Conservation (phyloP, 2,888 invertebrate genomes). For the Geotrupes spiniger region DNA sequence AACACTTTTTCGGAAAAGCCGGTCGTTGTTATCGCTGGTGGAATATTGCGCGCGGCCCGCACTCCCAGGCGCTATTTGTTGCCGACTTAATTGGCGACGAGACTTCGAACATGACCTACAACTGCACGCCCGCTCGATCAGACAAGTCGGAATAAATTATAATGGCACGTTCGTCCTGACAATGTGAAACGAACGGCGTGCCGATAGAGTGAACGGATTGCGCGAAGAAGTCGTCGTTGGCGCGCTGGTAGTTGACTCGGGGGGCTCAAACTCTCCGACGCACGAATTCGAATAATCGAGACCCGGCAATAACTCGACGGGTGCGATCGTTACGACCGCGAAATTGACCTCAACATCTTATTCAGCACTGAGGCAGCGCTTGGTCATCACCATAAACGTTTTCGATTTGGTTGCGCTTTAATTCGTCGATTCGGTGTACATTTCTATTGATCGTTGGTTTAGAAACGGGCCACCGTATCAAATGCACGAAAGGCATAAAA, state of each 20-base stretch:
- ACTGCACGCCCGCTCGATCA: conserved; percentile 34
- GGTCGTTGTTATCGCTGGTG: not conserved
- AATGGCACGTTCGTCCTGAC: conserved; percentile 30
- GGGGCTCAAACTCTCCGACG: no score
- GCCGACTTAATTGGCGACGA: conserved; percentile 37
- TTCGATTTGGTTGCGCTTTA: no score
- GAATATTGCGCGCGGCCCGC: no score
- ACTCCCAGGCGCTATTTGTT: conserved; percentile 31
- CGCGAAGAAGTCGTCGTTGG: conserved; percentile 10
- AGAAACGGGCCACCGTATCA: no score
- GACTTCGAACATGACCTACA: conserved; percentile 34
- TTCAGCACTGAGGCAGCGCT: conserved; percentile 10
- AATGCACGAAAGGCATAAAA: no score
- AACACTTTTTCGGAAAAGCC: not conserved
- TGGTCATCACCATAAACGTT: no score
- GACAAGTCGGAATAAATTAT: conserved; percentile 35
- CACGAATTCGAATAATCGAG: no score
- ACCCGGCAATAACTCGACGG: conserved; percentile 11
- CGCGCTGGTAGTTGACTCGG: conserved; percentile 4
- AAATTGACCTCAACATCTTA: conserved; percentile 18
- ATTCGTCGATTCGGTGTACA: no score
- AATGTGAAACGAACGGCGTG: conserved; percentile 27
- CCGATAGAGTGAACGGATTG: conserved; percentile 23
- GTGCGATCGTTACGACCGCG: conserved; percentile 12
- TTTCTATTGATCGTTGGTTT: no score